Percentiles rank a stretch among this genome's conserved stretches.
These are phyloP conservation scores for Crotalus viridis DNA, from an alignment of 2,113 vertebrate species.

Conservation along the genomic window DNA sequence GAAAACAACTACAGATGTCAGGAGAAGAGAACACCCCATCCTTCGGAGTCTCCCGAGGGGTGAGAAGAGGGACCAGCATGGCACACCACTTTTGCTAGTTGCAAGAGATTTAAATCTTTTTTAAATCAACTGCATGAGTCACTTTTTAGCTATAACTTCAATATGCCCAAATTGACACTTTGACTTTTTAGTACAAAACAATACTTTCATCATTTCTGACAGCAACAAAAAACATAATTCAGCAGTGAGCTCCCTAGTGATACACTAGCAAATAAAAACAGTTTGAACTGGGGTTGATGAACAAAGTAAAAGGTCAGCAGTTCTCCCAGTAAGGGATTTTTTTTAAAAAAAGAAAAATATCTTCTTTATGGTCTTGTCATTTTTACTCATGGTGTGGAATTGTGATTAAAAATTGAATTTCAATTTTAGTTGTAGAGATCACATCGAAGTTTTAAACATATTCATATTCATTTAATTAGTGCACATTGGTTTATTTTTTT, in stretches of 20 bases:
- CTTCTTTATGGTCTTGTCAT: neutral
- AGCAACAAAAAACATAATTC: neutral
- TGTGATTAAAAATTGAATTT: neutral
- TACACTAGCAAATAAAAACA: neutral
- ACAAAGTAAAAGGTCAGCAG: neutral
- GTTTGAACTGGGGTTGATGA: neutral
- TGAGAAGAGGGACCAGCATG: neutral
- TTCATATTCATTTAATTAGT: neutral
- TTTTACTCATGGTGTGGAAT: neutral
- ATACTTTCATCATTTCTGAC: neutral
- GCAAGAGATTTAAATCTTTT: neutral
- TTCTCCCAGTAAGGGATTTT: neutral
- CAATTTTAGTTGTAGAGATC: neutral
- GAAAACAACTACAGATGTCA: slow-evolving; percentile 61
- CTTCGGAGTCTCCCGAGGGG: neutral
- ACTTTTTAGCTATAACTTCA: neutral
- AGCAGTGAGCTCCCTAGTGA: neutral
- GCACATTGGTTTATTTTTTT: neutral
- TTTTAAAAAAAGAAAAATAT: neutral
- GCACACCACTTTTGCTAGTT: neutral
- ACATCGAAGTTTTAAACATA: neutral
- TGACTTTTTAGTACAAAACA: neutral
- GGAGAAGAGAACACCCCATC: slow-evolving; percentile 26
- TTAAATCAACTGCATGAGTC: neutral
- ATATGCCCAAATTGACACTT: neutral